Percentiles rank a stretch among this genome's conserved stretches.
Conservation (phyloP, 2,888 invertebrate species). For the Trilocha varians region DNA sequence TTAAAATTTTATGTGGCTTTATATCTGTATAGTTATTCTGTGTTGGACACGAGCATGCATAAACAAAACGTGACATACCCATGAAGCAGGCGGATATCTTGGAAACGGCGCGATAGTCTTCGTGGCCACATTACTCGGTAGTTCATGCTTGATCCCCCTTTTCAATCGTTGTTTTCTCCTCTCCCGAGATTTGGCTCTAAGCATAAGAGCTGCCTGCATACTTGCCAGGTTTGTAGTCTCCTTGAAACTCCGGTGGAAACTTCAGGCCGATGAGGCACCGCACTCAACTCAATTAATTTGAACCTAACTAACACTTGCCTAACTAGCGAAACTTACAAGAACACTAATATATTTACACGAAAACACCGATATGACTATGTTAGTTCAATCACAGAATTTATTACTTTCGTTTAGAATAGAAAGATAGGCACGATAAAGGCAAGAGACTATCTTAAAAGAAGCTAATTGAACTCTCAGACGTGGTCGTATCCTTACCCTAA, state of each 20-base stretch:
- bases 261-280: conserved; percentile 19
- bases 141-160: conserved; percentile 82
- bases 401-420: conserved; percentile 44
- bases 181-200: conserved; percentile 92
- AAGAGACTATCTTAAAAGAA: conserved; percentile 44
- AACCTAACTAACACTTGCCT: conserved; percentile 8
- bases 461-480: conserved; percentile 43
- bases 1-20: too few relatives aligned
- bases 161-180: conserved; percentile 83
- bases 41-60: conserved; percentile 11
- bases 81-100: conserved; percentile 86
- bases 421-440: conserved; percentile 69
- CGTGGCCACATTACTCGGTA: conserved; percentile 91
- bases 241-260: conserved; percentile 32
- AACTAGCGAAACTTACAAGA: conserved; percentile 30
- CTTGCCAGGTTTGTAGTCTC: conserved; percentile 75
- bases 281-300: conserved; percentile 6
- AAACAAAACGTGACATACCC: conserved; percentile 66
- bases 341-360: conserved; percentile 39
- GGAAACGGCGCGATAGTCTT: conserved; percentile 91
- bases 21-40: too few relatives aligned
- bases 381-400: conserved; percentile 55
- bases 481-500: conserved; percentile 54
- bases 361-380: conserved; percentile 42
- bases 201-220: conserved; percentile 95